These are phyloP conservation scores for Agrypnia vestita DNA, from an alignment of 1,140 invertebrate genomes.

Conservation along the genomic window DNA sequence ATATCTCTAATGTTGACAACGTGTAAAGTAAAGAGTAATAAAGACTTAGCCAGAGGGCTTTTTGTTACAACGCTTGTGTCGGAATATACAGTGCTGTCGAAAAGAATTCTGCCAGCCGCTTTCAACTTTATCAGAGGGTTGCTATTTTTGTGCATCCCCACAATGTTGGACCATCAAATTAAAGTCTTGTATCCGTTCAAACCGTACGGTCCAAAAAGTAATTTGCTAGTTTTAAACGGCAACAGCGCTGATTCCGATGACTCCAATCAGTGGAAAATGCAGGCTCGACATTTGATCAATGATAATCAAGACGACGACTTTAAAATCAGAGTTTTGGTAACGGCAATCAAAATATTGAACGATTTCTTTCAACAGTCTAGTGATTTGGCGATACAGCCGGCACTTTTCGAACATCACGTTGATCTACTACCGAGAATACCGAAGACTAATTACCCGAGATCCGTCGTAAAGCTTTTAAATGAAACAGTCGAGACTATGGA, in stretches of 20 bases:
- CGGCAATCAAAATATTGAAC: conserved; percentile 72
- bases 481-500: conserved; percentile 70
- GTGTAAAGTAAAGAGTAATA: conserved; percentile 75
- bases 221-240: conserved; percentile 73
- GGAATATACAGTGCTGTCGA: conserved; percentile 88
- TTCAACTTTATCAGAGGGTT: conserved; percentile 85
- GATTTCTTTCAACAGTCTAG: conserved; percentile 74
- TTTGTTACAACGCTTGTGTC: conserved; percentile 82
- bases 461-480: conserved; percentile 71
- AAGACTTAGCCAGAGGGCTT: conserved; percentile 84
- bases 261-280: conserved; percentile 66
- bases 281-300: conserved; percentile 71
- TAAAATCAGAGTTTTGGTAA: conserved; percentile 75
- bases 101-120: conserved; percentile 84
- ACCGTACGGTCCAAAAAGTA: conserved; percentile 69
- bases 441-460: conserved; percentile 77
- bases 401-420: conserved; percentile 69
- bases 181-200: conserved; percentile 81
- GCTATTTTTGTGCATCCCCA: conserved; percentile 77
- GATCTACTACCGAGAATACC: conserved; percentile 70
- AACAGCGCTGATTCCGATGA: conserved; percentile 65
- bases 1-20: conserved; percentile 85
- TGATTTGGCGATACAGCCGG: conserved; percentile 72
- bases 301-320: conserved; percentile 75
- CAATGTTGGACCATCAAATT: conserved; percentile 71